Evolutionary conservation across 2,888 invertebrate genomes (phyloP), one percentile per base, ranked within the genome.

Genomic region (Chydorus sphaericus): DNA sequence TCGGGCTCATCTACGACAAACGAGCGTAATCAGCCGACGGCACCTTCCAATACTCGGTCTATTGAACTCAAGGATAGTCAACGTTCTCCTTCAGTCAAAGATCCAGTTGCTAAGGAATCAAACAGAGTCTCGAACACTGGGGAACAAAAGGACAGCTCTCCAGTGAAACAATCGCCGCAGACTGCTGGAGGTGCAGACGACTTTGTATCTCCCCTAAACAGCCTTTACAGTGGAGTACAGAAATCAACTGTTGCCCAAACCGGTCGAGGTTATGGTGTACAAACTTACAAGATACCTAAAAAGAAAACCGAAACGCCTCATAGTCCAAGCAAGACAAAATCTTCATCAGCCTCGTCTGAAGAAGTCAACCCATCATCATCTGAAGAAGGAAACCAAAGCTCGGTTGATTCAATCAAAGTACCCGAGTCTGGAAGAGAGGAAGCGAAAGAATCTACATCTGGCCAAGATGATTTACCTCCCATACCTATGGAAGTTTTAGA

Each of bases 251-350:
- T n/a, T 14, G 71, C 71, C 3, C 70, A 36, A 6, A 70, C 70
- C 10, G 71, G 72, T 3, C 70, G 71, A 59, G 73, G 72, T 2
- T 72, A 73, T 60, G 72, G 73, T 5, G 61, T 75, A 16, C 74
- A 76, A 58, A 72, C 69, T 23, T 77, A 75, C 58, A 73, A 73
- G 62, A 77, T 77, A 57, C 77, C 77, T 1, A 77, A 76, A 63
- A 68, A 71, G 44, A 71, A 70, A 57, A n/a, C n/a, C n/a, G n/a
- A n/a, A n/a, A n/a, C n/a, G n/a, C n/a, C n/a, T n/a, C n/a, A 44
- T 10, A 11, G 14, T 4, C 28, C 44, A 23, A 44, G 10, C 7
- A 28, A 26, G 44, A 44, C 28, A 23, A 26, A 23, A 44, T 23
- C 44, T 23, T 23, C 23, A 44, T 44, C 44, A 14, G 4, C 44